A percentile compares a stretch with the other conserved stretches of the same genome.
phyloP scores from a whole-genome alignment of 30 jellyfish, hydroid and myxozoan genomes.

The Sanderia malayensis region DNA sequence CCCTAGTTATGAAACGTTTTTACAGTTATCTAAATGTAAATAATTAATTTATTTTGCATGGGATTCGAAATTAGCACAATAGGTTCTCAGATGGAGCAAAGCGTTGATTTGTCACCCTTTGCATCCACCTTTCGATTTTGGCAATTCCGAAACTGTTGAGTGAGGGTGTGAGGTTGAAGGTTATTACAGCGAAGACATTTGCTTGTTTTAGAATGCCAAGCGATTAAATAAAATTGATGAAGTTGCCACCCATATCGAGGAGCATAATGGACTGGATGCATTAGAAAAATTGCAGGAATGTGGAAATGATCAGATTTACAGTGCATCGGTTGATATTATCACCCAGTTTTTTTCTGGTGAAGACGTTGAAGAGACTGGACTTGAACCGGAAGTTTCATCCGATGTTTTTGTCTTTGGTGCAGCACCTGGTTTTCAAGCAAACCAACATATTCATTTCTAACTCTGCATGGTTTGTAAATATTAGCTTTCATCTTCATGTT shows the following conservation, averaged over 20 bases:
- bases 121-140: not conserved
- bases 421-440: conserved; percentile 19
- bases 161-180: too few relatives aligned
- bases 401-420: conserved; percentile 60
- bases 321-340: conserved; percentile 72
- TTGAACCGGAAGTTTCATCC: conserved; percentile 63
- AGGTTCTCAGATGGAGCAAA: too few relatives aligned
- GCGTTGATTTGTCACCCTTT: not conserved
- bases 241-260: conserved; percentile 76
- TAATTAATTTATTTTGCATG: not conserved
- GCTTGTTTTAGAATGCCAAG: conserved; percentile 73
- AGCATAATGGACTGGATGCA: conserved; percentile 78
- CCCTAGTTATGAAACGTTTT: too few relatives aligned
- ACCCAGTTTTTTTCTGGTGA: conserved; percentile 69
- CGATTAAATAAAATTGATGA: conserved; percentile 48
- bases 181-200: not conserved
- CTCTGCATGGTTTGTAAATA: not conserved
- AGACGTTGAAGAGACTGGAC: conserved; percentile 58
- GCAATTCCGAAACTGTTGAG: not conserved
- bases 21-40: not conserved
- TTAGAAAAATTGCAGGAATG: conserved; percentile 78
- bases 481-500: too few relatives aligned
- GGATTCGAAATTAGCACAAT: not conserved
- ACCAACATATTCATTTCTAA: conserved; percentile 58
- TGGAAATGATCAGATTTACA: conserved; percentile 78